phyloP scores from a whole-genome alignment of 2,888 invertebrate genomes.

The Mellilla xanthometata region DNA sequence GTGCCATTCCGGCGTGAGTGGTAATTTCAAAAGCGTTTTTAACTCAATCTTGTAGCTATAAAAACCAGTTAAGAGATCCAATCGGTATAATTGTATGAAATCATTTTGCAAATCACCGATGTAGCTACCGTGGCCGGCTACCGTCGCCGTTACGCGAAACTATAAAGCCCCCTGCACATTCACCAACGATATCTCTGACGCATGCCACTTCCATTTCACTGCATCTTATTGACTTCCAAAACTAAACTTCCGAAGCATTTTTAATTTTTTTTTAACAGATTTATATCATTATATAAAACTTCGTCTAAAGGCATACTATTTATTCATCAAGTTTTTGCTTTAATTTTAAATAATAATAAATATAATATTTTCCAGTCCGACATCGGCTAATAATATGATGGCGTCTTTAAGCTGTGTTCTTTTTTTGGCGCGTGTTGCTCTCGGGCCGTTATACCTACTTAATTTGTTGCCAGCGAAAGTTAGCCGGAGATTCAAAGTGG shows the following conservation, averaged over 20 bases:
- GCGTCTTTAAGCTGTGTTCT: constrained; percentile 42
- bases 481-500: constrained; percentile 39
- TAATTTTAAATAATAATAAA: too few relatives aligned
- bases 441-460: constrained; percentile 68
- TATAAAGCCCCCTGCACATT: constrained; percentile 40
- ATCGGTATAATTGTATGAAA: constrained; percentile 39
- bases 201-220: too few relatives aligned
- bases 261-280: too few relatives aligned
- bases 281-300: too few relatives aligned
- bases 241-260: too few relatives aligned
- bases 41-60: constrained; percentile 34
- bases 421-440: constrained; percentile 78
- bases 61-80: constrained; percentile 37
- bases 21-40: constrained; percentile 35
- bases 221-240: too few relatives aligned
- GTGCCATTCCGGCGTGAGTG: constrained; percentile 30
- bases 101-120: constrained; percentile 41
- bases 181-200: background rate
- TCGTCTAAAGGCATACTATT: too few relatives aligned
- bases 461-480: constrained; percentile 74
- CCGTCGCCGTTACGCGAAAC: constrained; percentile 79
- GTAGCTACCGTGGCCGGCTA: constrained; percentile 46
- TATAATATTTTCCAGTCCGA: background rate
- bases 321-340: too few relatives aligned
- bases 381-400: background rate